Conservation (phyloP, 2,113 vertebrate species). For the Sitta europaea region DNA sequence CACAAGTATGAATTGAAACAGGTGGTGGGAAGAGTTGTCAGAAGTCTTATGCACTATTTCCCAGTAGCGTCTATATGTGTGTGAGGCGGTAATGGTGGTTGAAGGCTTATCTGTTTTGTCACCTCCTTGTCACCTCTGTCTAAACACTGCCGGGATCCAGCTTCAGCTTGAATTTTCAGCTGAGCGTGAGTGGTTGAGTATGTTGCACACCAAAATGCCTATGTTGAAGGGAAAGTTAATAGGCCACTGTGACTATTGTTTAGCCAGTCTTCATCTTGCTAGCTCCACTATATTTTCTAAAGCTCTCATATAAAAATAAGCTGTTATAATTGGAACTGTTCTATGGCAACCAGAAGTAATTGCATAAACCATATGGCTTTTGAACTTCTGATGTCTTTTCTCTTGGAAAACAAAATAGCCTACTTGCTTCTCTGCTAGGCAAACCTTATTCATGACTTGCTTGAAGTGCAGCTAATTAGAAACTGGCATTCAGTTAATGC, state of each 20-base stretch:
- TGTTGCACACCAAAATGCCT: neutral
- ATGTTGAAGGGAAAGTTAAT: neutral
- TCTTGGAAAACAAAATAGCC: neutral
- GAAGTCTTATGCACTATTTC: neutral
- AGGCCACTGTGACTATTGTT: neutral
- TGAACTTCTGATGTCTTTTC: neutral
- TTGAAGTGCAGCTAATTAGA: neutral
- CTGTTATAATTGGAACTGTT: neutral
- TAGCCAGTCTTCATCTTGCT: neutral
- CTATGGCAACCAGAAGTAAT: neutral
- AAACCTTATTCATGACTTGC: neutral
- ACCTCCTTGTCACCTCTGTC: neutral
- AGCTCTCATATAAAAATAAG: neutral
- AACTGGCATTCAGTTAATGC: neutral
- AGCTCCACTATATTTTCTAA: neutral
- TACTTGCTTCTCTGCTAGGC: neutral
- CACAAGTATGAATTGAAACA: neutral
- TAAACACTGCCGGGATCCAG: neutral
- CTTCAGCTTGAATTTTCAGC: neutral
- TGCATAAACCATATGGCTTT: neutral
- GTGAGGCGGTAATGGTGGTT: neutral
- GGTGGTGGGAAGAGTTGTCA: neutral
- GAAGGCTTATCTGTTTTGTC: neutral
- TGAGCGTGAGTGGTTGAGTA: neutral
- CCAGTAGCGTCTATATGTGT: accelerated